phyloP scores from a whole-genome alignment of 2,888 invertebrate species.

The Chrysodeixis includens region DNA sequence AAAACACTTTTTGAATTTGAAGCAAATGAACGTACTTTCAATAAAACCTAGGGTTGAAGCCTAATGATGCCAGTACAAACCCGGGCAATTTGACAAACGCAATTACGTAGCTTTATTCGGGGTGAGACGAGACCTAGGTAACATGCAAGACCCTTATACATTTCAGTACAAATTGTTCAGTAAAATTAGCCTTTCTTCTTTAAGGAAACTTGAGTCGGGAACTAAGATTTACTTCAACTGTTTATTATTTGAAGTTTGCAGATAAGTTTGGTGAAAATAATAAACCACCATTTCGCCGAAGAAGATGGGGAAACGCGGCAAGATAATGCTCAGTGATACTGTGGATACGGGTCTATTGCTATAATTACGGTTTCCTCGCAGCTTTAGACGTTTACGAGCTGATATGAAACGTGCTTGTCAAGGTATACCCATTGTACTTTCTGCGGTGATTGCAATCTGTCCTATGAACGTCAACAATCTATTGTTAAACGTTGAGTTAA shows the following conservation, averaged over 20 bases:
- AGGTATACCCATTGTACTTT: background rate
- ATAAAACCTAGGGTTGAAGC: conserved; percentile 66
- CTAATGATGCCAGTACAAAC: conserved; percentile 66
- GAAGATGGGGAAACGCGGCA: background rate
- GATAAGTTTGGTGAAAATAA: background rate
- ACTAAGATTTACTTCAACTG: conserved; percentile 9
- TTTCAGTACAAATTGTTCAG: conserved; percentile 44
- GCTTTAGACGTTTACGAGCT: conserved; percentile 1
- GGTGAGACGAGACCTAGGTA: conserved; percentile 58
- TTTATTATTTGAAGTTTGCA: background rate
- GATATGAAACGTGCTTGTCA: conserved; percentile 5
- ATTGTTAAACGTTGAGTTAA: background rate
- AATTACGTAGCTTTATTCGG: conserved; percentile 73
- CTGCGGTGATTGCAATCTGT: conserved; percentile 3
- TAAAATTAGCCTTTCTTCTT: conserved; percentile 42
- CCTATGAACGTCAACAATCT: background rate
- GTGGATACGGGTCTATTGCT: background rate
- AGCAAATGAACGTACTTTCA: conserved; percentile 62
- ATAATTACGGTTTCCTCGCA: background rate
- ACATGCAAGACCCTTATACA: conserved; percentile 30
- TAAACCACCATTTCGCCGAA: background rate
- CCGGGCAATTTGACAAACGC: conserved; percentile 70
- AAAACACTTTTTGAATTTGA: conserved; percentile 55
- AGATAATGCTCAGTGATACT: background rate
- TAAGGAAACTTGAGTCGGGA: conserved; percentile 11